Percentiles rank a stretch among this genome's conserved stretches.
phyloP scores from a whole-genome alignment of 2,113 vertebrate genomes.

The Ivindomyrus marchei region DNA sequence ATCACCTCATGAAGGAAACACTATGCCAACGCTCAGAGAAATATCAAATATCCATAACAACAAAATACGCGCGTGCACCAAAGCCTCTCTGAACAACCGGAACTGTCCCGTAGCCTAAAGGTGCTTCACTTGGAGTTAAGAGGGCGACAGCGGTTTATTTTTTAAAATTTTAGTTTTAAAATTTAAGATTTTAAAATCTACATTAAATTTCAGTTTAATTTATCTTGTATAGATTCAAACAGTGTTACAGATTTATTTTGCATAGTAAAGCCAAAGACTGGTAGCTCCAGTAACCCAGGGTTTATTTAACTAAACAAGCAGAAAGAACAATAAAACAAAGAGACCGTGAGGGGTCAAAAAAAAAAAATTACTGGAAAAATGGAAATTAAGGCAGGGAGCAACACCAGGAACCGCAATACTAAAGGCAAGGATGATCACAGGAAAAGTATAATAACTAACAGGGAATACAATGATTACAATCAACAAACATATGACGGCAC shows the following conservation, averaged over 20 bases:
- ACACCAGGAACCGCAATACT: background rate
- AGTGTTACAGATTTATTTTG: background rate
- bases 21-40: background rate
- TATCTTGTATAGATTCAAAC: background rate
- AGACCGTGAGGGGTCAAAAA: background rate
- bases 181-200: background rate
- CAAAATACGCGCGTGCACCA: background rate
- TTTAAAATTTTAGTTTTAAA: no score
- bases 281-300: background rate
- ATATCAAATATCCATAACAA: slow-evolving; percentile 16
- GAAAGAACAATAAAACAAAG: background rate
- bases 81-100: background rate
- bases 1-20: slow-evolving; percentile 15
- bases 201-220: background rate
- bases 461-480: background rate
- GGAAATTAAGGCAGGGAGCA: background rate
- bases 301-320: background rate
- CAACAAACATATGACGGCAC: background rate
- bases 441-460: background rate
- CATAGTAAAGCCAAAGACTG: background rate
- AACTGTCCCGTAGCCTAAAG: background rate
- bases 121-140: background rate
- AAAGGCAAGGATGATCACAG: background rate
- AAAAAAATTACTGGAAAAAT: background rate
- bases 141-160: background rate